Conservation (phyloP, 2,888 invertebrate species). For the Tinea pellionella region DNA sequence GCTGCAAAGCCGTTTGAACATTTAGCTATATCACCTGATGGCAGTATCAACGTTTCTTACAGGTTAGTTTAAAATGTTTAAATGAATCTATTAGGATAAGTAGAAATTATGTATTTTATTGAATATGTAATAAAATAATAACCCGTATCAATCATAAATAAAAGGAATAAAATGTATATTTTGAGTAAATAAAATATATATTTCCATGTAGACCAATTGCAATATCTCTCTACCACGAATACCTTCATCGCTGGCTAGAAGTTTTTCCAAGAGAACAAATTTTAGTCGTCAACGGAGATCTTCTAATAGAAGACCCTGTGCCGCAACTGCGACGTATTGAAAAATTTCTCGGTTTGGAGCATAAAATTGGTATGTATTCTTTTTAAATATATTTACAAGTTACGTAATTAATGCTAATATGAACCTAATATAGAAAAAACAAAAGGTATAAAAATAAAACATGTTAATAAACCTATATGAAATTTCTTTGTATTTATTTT, state of each 20-base stretch:
- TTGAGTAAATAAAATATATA: background rate
- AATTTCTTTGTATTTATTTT: too few species aligned
- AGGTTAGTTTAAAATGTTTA: slow-evolving; percentile 34
- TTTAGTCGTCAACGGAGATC: slow-evolving; percentile 94
- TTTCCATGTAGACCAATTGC: slow-evolving; percentile 74
- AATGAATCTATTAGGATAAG: too few species aligned
- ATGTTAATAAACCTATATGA: too few species aligned
- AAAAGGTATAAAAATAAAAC: too few species aligned
- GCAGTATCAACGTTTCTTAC: slow-evolving; percentile 85
- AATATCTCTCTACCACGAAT: slow-evolving; percentile 91
- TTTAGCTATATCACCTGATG: slow-evolving; percentile 82
- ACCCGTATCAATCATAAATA: too few species aligned
- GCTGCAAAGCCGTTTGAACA: slow-evolving; percentile 80
- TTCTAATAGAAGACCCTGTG: slow-evolving; percentile 89
- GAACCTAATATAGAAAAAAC: too few species aligned
- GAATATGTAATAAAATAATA: too few species aligned
- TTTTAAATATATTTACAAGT: background rate
- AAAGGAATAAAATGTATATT: too few species aligned
- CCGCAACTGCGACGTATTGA: slow-evolving; percentile 89
- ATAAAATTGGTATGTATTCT: slow-evolving; percentile 54
- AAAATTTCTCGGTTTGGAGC: slow-evolving; percentile 81
- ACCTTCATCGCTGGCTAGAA: slow-evolving; percentile 92
- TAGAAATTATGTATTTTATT: too few species aligned
- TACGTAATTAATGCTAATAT: too few species aligned
- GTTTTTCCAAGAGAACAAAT: slow-evolving; percentile 93